Evolutionary conservation across 2,113 vertebrate genomes (phyloP), one percentile per base, ranked within the genome.

Genomic region (Acanthochromis polyacanthus): DNA sequence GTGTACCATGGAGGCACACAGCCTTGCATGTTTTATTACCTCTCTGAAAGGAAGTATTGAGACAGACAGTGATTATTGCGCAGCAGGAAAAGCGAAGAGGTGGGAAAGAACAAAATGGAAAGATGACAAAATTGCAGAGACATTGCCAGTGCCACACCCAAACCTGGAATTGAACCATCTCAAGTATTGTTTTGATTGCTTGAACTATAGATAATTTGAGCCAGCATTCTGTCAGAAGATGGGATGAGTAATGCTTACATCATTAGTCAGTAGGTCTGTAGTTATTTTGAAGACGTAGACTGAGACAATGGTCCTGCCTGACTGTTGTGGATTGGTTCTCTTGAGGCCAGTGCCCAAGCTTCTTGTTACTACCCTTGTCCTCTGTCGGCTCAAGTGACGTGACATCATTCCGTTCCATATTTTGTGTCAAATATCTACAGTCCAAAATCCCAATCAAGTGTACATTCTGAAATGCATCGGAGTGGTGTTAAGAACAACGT

Each of bases 11-110:
- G 62, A 91, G 81, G 68, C 73, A 65, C 20, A 58, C 53, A 80
- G 76, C 74, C 78, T 80, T 75, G 71, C 75, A 63, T 62, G 67
- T 83, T 88, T 81, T 84, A 85, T 91, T 84, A 80, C 76, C 75
- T 78, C 53, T 70, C 76, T 71, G 60, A 80, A 81, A 83, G 66
- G 53, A 61, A 80, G 81, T 66, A 80, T 64, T 78, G 52, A 87
- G 81, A 48, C 73, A 72, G 80, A 67, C 57, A 0, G 50, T 70
- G 78, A 64, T 88, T 82, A 85, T 65, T 70, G 80, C 53, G 45
- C 2, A 28, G 38, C 19, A 69, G 66, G 45, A 45, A 32, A 59
- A 68, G 46, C 3, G 66, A 62, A 70, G 43, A 74, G 58, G 52
- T 73, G 59, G 62, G 75, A 72, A 68, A 25, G 30, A 65, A 82